These are phyloP conservation scores for Cylindroiulus punctatus DNA, from an alignment of 2,888 invertebrate genomes.

Conservation along the genomic window DNA sequence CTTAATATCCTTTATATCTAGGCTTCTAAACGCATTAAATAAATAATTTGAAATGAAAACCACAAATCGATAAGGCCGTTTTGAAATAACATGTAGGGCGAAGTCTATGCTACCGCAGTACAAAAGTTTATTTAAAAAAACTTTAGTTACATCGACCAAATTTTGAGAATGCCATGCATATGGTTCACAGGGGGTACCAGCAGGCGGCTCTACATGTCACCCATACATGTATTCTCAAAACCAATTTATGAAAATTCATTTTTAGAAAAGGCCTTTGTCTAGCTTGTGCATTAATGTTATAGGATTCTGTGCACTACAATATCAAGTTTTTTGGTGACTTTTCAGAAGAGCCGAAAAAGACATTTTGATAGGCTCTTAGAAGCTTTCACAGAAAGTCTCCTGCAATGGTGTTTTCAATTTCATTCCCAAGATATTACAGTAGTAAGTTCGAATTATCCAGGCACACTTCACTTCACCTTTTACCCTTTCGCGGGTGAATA, in stretches of 20 bases:
- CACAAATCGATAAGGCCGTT: slow-evolving; percentile 4
- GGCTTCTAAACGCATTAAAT: background rate
- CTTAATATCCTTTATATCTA: too few species aligned
- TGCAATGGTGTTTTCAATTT: slow-evolving; percentile 17
- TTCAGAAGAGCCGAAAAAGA: background rate
- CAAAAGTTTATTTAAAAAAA: too few species aligned
- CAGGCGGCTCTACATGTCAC: too few species aligned
- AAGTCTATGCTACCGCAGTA: too few species aligned
- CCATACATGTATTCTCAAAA: background rate
- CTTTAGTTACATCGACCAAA: too few species aligned
- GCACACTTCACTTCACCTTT: background rate
- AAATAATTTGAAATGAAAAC: background rate
- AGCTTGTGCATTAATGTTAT: background rate
- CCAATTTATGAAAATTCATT: slow-evolving; percentile 17
- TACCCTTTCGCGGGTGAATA: background rate
- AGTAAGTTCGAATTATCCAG: background rate
- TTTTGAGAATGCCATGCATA: too few species aligned
- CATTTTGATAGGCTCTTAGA: slow-evolving; percentile 25
- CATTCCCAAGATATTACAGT: background rate
- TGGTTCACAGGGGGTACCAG: too few species aligned
- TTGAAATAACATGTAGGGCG: background rate
- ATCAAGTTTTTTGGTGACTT: background rate
- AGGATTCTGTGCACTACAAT: background rate
- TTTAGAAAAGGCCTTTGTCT: background rate
- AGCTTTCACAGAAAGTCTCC: background rate